Evolutionary conservation across 1,140 invertebrate species (phyloP).

Genomic region (Pseudoatta argentina): DNA sequence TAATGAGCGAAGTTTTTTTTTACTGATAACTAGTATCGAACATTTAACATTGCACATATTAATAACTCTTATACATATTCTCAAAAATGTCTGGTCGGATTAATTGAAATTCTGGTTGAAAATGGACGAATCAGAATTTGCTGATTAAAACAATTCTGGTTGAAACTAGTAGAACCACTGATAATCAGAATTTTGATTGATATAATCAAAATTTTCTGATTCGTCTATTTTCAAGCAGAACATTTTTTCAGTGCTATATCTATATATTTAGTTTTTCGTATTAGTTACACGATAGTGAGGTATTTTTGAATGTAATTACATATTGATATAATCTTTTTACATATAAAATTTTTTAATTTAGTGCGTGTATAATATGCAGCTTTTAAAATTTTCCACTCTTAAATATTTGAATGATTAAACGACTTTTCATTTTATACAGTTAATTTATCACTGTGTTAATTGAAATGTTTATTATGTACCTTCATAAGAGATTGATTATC

Average conservation of each 20-base stretch:
- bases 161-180: no score
- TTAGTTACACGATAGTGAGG: not conserved
- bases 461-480: conserved; percentile 26
- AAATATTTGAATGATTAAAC: no score
- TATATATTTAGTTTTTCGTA: not conserved
- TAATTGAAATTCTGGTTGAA: no score
- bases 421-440: not conserved
- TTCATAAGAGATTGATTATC: conserved; percentile 40
- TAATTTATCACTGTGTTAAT: not conserved
- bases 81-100: no score
- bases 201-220: no score
- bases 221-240: no score
- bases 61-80: not conserved
- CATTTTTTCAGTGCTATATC: no score
- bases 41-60: conserved; percentile 3
- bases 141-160: no score
- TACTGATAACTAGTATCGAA: not conserved
- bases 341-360: not conserved
- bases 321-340: not conserved
- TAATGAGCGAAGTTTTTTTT: conserved; percentile 25
- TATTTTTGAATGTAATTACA: not conserved
- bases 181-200: no score
- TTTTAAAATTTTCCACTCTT: not conserved
- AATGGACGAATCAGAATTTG: no score
- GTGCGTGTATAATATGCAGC: not conserved